Percentiles rank a stretch among this genome's conserved stretches.
phyloP scores from a whole-genome alignment of 2,888 invertebrate species.

The Auanema freiburgensis region DNA sequence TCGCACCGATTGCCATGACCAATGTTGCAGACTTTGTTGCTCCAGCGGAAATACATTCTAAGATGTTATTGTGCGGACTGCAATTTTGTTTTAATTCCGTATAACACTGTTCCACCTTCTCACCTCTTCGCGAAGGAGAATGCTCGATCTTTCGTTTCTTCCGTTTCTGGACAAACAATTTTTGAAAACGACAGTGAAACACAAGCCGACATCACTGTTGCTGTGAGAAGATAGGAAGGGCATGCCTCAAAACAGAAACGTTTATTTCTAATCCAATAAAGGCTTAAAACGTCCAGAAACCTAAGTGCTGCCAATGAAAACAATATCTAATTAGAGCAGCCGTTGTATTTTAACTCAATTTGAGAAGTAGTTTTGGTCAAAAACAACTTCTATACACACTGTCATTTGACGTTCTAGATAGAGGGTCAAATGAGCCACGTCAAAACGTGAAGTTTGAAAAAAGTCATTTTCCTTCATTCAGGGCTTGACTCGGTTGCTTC shows the following conservation, averaged over 20 bases:
- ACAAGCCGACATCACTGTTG: constrained; percentile 1
- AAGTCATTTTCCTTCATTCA: too few species aligned
- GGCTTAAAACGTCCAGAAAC: too few species aligned
- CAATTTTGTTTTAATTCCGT: neutral
- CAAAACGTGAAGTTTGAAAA: too few species aligned
- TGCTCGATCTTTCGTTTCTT: neutral
- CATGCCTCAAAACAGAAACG: neutral
- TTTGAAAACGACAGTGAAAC: neutral
- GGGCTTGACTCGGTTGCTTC: too few species aligned
- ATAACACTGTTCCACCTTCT: too few species aligned
- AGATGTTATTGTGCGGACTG: neutral
- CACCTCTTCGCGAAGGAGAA: neutral
- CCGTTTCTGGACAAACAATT: neutral
- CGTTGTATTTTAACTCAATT: too few species aligned
- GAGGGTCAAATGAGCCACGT: too few species aligned
- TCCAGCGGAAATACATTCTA: neutral
- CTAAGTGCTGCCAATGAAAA: too few species aligned
- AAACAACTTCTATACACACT: too few species aligned
- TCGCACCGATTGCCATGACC: neutral
- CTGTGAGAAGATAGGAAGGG: neutral
- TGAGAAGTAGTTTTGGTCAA: too few species aligned
- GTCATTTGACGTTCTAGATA: too few species aligned
- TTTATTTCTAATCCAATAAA: neutral
- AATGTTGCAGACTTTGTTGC: neutral
- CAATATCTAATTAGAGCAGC: too few species aligned